Evolutionary conservation across 1,140 invertebrate species (phyloP).

Genomic region (Drosophila kurseongensis): DNA sequence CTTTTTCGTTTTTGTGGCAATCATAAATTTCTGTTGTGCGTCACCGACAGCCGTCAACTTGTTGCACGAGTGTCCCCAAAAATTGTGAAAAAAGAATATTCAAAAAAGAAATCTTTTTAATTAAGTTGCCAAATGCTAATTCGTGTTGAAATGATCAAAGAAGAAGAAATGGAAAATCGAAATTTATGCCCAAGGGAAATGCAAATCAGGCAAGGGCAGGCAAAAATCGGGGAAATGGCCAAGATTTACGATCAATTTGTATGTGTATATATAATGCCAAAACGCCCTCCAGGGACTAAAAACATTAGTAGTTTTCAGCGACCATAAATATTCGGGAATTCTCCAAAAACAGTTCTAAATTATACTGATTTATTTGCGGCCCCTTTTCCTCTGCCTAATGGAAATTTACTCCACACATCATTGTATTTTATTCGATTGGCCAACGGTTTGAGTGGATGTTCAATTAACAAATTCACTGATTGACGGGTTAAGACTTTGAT

Average conservation of each 20-base stretch:
- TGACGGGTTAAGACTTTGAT: constrained; percentile 2
- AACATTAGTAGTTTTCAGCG: constrained; percentile 1
- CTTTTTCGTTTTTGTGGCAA: constrained; percentile 49
- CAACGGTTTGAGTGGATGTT: constrained; percentile 18
- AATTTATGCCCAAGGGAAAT: constrained; percentile 46
- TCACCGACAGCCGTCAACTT: constrained; percentile 78
- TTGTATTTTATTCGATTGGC: constrained; percentile 25
- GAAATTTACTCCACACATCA: constrained; percentile 40
- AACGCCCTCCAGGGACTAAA: background rate
- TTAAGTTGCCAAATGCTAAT: constrained; percentile 63
- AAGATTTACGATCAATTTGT: constrained; percentile 73
- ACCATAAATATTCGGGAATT: constrained; percentile 36
- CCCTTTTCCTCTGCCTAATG: constrained; percentile 15
- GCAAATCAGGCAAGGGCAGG: constrained; percentile 25
- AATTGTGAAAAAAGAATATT: background rate
- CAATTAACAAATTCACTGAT: constrained; percentile 27
- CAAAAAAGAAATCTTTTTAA: constrained; percentile 37
- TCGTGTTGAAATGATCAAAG: constrained; percentile 60
- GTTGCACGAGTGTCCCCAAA: constrained; percentile 52
- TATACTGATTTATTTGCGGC: constrained; percentile 30
- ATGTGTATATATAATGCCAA: constrained; percentile 39
- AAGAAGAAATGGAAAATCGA: constrained; percentile 27
- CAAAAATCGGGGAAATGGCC: constrained; percentile 13
- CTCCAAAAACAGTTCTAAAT: constrained; percentile 44
- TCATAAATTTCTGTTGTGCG: constrained; percentile 76